Base-by-base conservation (phyloP, 1,140 invertebrate genomes). In the Cydia splendana region DNA sequence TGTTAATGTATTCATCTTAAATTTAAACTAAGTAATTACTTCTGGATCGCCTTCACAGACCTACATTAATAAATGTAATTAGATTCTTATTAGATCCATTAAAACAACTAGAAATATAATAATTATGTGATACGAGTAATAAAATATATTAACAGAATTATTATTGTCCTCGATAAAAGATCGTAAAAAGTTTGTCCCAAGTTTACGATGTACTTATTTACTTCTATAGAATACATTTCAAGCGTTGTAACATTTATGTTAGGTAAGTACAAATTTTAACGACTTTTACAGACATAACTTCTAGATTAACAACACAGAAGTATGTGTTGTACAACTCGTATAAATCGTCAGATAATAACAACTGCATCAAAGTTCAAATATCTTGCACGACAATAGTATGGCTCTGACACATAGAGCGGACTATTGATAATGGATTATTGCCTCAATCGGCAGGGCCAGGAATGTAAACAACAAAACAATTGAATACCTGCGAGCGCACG, bases 401-500 rank as follows among this genome's bases (percentile, higher is more conserved):
- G 67, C 67, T 71, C 34, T 71, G 67, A 18, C 67, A 38, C 28
- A 69, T 38, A 69, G 65, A 69, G 65, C 65, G 65, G 34, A 71
- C 38, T 71, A 69, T 69, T 34, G 34, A 42, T 42, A 71, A 67
- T 67, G 65, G 20, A 38, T 38, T 42, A 45, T 71, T 71, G 67
- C 67, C 30, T 42, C 65, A 69, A 38, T 18, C 30, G 15, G n/a
- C 2, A 42, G 34, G 65, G 30, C 15, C 65, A 38, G n/a, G 67
- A 62, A 62, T 12, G 57, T 62, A 62, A 62, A 24, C 2, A 62
- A 20, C 10, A 24, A 57, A 7, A 57, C 53, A 57, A 57, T 51
- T 57, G 20, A 62, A 78, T 89, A 91, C 91, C 88, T 92, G 91
- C 74, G 88, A 88, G 51, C 78, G 74, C 69, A 84, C 81, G 38